Percentiles rank a stretch among this genome's conserved stretches.
Conservation (phyloP, 2,888 invertebrate species). For the Spialia ferax region DNA sequence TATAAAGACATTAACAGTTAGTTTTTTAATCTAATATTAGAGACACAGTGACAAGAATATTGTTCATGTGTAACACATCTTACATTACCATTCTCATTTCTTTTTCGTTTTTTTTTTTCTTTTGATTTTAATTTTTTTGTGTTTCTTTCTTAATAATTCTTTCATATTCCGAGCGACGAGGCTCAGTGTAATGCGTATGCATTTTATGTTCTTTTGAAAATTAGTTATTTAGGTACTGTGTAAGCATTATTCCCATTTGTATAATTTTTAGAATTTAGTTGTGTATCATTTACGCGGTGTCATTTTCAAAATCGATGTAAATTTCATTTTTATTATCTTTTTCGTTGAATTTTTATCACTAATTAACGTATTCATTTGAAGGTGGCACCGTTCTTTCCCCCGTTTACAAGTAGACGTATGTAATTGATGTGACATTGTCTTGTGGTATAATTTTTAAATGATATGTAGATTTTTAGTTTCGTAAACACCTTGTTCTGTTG, state of each 20-base stretch:
- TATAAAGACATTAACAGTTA: constrained; percentile 86
- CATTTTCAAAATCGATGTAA: constrained; percentile 65
- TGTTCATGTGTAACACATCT: constrained; percentile 64
- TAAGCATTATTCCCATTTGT: constrained; percentile 82
- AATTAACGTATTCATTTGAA: constrained; percentile 14
- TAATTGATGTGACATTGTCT: constrained; percentile 57
- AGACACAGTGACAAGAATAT: constrained; percentile 70
- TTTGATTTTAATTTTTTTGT: neutral
- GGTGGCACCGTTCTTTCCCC: constrained; percentile 5
- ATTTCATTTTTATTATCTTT: constrained; percentile 36
- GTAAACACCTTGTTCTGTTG: constrained; percentile 38
- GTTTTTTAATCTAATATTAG: constrained; percentile 69
- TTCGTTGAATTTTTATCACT: constrained; percentile 33
- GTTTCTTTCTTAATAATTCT: constrained; percentile 49
- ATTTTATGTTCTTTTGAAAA: constrained; percentile 58
- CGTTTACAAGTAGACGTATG: constrained; percentile 10
- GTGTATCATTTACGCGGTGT: constrained; percentile 65
- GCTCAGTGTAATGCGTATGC: constrained; percentile 64
- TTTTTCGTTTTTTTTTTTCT: constrained; percentile 52
- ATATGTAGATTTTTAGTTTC: constrained; percentile 45
- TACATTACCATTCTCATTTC: constrained; percentile 73
- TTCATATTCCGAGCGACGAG: constrained; percentile 53
- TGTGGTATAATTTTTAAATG: constrained; percentile 43
- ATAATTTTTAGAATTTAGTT: constrained; percentile 69
- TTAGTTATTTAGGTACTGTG: constrained; percentile 67